Evolutionary conservation across 2,797 vertebrate species (phyloP).

Genomic region (Mycteria americana): DNA sequence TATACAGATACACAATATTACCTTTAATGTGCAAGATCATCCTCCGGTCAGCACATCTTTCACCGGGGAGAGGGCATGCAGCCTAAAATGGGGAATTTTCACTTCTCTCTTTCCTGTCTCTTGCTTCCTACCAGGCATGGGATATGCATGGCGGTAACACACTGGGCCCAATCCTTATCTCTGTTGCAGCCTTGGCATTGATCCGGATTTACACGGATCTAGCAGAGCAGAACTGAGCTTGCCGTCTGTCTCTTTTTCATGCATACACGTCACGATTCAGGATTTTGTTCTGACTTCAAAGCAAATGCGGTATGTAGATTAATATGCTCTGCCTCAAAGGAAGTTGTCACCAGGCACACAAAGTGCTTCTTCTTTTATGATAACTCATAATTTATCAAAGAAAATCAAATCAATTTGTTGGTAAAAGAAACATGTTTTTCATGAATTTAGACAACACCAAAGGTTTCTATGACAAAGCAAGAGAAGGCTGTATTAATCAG

Average conservation of each 20-base stretch:
- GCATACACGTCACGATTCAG: constrained; percentile 5
- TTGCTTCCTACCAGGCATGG: neutral
- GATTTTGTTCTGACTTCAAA: constrained; percentile 64
- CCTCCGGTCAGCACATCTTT: neutral
- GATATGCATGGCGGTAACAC: neutral
- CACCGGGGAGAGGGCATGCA: neutral
- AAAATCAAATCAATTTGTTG: constrained; percentile 65
- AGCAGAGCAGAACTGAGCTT: neutral
- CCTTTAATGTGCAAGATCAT: constrained; percentile 8
- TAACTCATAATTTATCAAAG: constrained; percentile 67
- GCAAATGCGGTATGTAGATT: constrained; percentile 11
- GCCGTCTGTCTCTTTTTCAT: constrained; percentile 6
- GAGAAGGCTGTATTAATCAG: constrained; percentile 33
- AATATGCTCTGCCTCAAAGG: constrained; percentile 59
- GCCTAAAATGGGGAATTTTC: neutral
- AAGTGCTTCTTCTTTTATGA: constrained; percentile 54
- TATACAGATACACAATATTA: constrained; percentile 14
- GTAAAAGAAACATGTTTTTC: constrained; percentile 56
- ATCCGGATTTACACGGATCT: neutral
- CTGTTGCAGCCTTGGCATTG: neutral
- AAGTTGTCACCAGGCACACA: constrained; percentile 54
- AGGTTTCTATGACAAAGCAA: constrained; percentile 23
- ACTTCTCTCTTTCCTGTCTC: neutral
- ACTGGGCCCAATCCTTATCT: neutral
- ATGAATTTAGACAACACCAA: constrained; percentile 15